Conservation (phyloP, 2,888 invertebrate genomes). For the Polymixis lichenea region DNA sequence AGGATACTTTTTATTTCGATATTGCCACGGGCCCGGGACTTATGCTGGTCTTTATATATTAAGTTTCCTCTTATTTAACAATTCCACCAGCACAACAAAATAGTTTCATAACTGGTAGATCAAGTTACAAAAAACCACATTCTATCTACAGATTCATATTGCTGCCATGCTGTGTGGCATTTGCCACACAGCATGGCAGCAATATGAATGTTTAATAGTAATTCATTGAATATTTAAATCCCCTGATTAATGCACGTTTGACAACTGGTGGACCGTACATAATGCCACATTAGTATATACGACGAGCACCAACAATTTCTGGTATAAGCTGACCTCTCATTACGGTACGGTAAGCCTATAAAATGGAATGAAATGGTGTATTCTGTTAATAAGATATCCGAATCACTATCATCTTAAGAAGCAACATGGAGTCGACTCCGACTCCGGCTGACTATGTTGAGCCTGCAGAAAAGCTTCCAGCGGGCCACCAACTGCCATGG, state of each 20-base stretch:
- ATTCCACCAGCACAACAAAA: neutral
- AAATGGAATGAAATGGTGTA: neutral
- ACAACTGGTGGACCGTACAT: slow-evolving; percentile 19
- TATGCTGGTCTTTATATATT: neutral
- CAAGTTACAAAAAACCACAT: slow-evolving; percentile 11
- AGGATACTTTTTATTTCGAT: too few species aligned
- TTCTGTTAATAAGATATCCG: neutral
- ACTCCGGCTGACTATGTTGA: too few species aligned
- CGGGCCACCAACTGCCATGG: too few species aligned
- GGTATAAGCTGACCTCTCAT: neutral
- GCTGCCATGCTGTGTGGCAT: too few species aligned
- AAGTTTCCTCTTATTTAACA: neutral
- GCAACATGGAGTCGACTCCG: too few species aligned
- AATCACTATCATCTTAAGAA: neutral
- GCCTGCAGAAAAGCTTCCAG: too few species aligned
- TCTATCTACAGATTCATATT: slow-evolving; percentile 28
- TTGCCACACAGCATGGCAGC: slow-evolving; percentile 38
- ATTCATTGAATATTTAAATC: slow-evolving; percentile 38
- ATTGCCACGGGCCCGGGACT: too few species aligned
- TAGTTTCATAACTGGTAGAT: slow-evolving; percentile 18
- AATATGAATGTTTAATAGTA: slow-evolving; percentile 42
- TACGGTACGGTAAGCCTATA: neutral
- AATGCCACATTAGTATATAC: neutral
- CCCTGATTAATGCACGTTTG: slow-evolving; percentile 33
- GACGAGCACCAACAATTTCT: neutral